Base-by-base conservation (phyloP, 2,888 invertebrate species). In the Sphecodes monilicornis region DNA sequence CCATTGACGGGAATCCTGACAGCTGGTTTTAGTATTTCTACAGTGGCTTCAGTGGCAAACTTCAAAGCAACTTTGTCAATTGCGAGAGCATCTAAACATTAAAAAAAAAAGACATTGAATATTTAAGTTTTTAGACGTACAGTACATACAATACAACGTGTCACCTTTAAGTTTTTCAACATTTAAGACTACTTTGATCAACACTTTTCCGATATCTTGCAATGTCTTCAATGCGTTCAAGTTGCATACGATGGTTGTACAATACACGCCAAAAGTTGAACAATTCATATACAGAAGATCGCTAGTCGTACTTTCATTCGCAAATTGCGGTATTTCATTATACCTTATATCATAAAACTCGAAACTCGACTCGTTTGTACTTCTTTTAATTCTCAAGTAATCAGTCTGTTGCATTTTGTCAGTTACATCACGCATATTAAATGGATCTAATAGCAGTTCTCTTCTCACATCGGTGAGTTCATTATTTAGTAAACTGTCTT, bases 281-380 rank as follows among this genome's bases (percentile, higher is more conserved):
- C 93, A 93, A 83, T 93, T 91, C 8, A 93, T 76, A 79, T 90
- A 82, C 73, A 88, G 72, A 60, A 79, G 11, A 54, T 86, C 22
- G 36, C 16, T 60, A 1, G 32, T 22, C 3, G 46, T 29, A 60
- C 43, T 71, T 6, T 69, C 50, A 5, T 71, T 71, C 11, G 5
- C 0, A 69, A 5, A 36, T 57, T 74, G 43, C 13, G 22, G 5
- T 11, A 8, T 11, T 60, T 39, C 41, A n/a, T 26, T 43, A 43
- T 46, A 46, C 10, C n/a, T 18, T 0, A 1, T 5, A 3, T 73
- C 36, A 16, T 32, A 18, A 0, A 54, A 32, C n/a, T 64, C 36
- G 29, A 29, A 11, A 43, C 10, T 11, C 5, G 69, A 16, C 36
- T 64, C 60, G 1, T 73, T 36, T 13, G 18, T 5, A n/a, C 68